Evolutionary conservation across 2,113 vertebrate species (phyloP).

Genomic region (Ondatra zibethicus): DNA sequence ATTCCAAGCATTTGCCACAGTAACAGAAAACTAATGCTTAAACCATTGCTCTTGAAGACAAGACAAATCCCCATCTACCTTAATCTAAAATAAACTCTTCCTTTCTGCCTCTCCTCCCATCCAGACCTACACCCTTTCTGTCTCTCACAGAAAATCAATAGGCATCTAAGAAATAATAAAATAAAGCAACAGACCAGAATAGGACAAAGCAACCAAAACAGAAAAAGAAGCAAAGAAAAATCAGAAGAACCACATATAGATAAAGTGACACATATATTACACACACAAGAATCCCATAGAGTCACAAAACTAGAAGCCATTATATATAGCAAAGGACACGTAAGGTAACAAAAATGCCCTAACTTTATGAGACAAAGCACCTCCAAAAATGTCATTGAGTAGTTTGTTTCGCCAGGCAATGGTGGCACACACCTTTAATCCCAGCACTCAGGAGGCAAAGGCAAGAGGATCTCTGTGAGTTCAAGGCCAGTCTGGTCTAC

Average conservation of each 20-base stretch:
- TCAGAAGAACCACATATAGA: not conserved
- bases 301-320: not conserved
- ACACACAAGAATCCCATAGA: not conserved
- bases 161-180: not conserved
- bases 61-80: not conserved
- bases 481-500: no score
- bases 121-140: not conserved
- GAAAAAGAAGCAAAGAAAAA: not conserved
- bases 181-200: not conserved
- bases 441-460: no score
- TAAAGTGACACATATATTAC: not conserved
- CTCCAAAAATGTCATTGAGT: not conserved
- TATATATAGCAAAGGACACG: not conserved
- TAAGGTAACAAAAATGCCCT: not conserved
- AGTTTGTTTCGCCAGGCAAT: no score
- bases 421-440: no score
- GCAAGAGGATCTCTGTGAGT: no score
- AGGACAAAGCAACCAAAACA: not conserved
- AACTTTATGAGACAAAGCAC: not conserved
- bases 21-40: not conserved
- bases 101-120: not conserved
- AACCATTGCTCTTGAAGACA: not conserved
- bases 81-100: conserved; percentile 21
- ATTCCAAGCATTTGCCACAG: not conserved
- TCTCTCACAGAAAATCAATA: not conserved